phyloP scores from a whole-genome alignment of 2,888 invertebrate genomes.

The Hypomecis atomaria region DNA sequence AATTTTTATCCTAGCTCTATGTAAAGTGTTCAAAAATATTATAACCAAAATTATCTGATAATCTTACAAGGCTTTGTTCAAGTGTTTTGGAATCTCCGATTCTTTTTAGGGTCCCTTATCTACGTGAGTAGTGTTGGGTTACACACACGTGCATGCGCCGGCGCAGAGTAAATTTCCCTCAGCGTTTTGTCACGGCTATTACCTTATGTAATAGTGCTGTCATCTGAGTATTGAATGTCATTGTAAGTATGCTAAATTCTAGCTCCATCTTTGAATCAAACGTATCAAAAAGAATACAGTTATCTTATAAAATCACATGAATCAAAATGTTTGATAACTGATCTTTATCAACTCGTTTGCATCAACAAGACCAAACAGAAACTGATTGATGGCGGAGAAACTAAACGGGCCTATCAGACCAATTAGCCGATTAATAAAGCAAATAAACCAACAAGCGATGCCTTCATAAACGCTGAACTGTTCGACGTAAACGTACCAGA shows the following conservation, averaged over 20 bases:
- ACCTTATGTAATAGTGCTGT: conserved; percentile 44
- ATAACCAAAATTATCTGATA: neutral
- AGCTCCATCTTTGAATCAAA: conserved; percentile 12
- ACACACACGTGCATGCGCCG: conserved; percentile 44
- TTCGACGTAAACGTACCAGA: conserved; percentile 61
- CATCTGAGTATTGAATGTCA: conserved; percentile 46
- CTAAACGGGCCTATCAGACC: conserved; percentile 40
- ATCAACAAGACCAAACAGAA: conserved; percentile 32
- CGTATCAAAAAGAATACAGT: neutral
- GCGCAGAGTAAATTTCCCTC: conserved; percentile 43
- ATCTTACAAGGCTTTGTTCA: conserved; percentile 30
- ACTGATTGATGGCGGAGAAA: conserved; percentile 35
- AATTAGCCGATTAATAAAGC: conserved; percentile 42
- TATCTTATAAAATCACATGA: neutral
- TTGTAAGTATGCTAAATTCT: conserved; percentile 36
- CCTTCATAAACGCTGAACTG: conserved; percentile 52
- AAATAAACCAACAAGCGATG: conserved; percentile 38
- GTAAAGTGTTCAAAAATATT: too few relatives aligned
- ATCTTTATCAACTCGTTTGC: conserved; percentile 29
- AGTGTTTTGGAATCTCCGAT: conserved; percentile 31
- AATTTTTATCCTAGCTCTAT: too few relatives aligned
- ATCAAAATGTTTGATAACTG: conserved; percentile 1
- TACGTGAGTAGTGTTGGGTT: conserved; percentile 40
- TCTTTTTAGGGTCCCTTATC: conserved; percentile 31
- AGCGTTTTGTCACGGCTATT: conserved; percentile 44